Evolutionary conservation across 1,140 invertebrate genomes (phyloP), one percentile per base, ranked within the genome.

Genomic region (Camponotus vicinus): DNA sequence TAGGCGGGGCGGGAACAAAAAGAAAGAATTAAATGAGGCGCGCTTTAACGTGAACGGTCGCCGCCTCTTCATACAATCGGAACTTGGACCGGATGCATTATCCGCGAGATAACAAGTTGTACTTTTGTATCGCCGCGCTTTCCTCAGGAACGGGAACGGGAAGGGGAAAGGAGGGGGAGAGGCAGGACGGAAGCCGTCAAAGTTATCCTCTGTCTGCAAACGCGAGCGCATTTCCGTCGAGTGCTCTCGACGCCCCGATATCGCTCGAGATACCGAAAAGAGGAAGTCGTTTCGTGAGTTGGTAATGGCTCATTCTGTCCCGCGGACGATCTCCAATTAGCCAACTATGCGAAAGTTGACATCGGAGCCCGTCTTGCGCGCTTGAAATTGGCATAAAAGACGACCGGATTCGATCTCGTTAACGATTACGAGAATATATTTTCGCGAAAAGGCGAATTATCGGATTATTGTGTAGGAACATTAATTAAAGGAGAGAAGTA

Each of bases 231-330:
- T 75, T 67, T 84, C 66, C 66, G 49, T 52, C 13, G 71, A 87
- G 85, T 64, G 77, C 77, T 69, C 85, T 61, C 40, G 11, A 15
- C 34, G 34, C 21, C 21, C 70, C 71, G 87, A 21, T 88, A 73
- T 87, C 86, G 66, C 40, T 21, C 64, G 55, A 84, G 79, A 87
- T 85, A 87, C 27, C 87, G 70, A 55, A 42, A 77, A 63, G 73
- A 59, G 86, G 52, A 85, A 88, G 59, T 88, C 57, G 78, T 88
- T 88, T 88, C 73, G 78, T 45, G 86, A 87, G 32, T 83, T 78
- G n/a, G n/a, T n/a, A 88, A 88, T 85, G 73, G 66, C 67, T 87
- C 71, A 70, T 63, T 52, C 66, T 89, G 52, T 61, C 55, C 45
- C 45, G 59, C 18, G 5, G 45, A 66, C 40, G 49, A 66, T 85